Conservation (phyloP, 2,797 vertebrate genomes). For the Lepilemur ruficaudatus region DNA sequence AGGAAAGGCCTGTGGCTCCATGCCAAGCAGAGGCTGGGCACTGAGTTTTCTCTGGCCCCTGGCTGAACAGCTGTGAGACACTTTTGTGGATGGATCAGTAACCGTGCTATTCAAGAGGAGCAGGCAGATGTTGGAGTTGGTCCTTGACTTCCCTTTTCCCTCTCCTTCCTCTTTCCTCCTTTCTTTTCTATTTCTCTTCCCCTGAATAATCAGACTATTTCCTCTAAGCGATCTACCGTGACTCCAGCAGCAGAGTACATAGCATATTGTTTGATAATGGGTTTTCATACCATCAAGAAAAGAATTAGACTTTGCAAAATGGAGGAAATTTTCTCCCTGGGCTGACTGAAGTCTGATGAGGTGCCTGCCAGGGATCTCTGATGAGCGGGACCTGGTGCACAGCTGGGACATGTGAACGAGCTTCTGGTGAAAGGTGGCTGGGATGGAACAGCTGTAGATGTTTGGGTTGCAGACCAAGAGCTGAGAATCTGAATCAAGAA, state of each 20-base stretch:
- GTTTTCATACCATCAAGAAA: conserved; percentile 90
- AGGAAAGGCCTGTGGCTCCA: neutral
- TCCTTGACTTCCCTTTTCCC: neutral
- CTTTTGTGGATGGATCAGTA: neutral
- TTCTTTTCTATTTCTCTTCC: neutral
- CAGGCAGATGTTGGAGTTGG: neutral
- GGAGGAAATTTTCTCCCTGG: conserved; percentile 88
- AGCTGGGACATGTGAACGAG: conserved; percentile 87
- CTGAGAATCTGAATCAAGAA: conserved; percentile 87
- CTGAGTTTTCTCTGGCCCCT: neutral
- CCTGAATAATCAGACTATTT: neutral
- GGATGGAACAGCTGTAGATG: conserved; percentile 93
- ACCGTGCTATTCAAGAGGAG: neutral
- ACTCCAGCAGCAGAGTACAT: neutral
- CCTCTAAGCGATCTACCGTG: neutral
- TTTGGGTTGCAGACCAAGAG: conserved; percentile 90
- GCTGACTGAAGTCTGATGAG: conserved; percentile 86
- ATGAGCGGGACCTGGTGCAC: conserved; percentile 83
- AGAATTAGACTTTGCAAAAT: conserved; percentile 91
- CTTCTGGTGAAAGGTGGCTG: conserved; percentile 84
- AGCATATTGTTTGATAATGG: neutral
- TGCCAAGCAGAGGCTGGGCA: neutral
- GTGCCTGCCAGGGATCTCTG: conserved; percentile 74
- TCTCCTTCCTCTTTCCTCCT: neutral
- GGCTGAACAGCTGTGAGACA: neutral